Percentiles rank a stretch among this genome's conserved stretches.
These are phyloP conservation scores for Erythrolamprus reginae DNA, from an alignment of 2,113 vertebrate genomes.

Conservation along the genomic window DNA sequence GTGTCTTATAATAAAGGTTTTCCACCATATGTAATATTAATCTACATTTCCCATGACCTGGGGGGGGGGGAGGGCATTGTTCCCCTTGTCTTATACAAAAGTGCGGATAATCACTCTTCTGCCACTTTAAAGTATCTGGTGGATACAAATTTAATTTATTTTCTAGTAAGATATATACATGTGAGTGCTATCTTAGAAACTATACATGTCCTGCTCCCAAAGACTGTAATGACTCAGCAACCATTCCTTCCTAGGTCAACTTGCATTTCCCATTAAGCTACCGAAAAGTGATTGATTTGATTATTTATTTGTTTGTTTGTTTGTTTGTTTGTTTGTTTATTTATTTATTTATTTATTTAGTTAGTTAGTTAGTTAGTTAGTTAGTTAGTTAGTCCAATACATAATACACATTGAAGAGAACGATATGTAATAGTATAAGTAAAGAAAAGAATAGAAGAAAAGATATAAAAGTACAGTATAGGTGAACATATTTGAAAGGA, in stretches of 20 bases:
- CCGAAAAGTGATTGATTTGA: neutral
- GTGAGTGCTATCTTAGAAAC: neutral
- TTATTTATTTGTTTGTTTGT: no score
- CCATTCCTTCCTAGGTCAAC: neutral
- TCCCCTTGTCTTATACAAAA: neutral
- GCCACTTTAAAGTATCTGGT: neutral
- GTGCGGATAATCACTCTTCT: neutral
- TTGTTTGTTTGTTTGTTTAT: no score
- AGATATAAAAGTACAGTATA: no score
- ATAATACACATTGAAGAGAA: no score
- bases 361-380: no score
- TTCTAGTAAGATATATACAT: neutral
- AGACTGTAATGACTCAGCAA: neutral
- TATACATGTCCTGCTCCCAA: neutral
- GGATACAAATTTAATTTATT: neutral
- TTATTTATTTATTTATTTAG: no score
- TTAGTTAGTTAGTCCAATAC: no score
- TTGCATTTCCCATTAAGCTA: neutral
- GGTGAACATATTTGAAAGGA: no score
- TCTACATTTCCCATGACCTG: neutral
- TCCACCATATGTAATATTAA: neutral
- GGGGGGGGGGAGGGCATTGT: no score
- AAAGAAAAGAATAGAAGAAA: no score
- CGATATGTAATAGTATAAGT: no score
- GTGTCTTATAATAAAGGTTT: neutral